Conservation (phyloP, 2,113 vertebrate species). For the Ia io region DNA sequence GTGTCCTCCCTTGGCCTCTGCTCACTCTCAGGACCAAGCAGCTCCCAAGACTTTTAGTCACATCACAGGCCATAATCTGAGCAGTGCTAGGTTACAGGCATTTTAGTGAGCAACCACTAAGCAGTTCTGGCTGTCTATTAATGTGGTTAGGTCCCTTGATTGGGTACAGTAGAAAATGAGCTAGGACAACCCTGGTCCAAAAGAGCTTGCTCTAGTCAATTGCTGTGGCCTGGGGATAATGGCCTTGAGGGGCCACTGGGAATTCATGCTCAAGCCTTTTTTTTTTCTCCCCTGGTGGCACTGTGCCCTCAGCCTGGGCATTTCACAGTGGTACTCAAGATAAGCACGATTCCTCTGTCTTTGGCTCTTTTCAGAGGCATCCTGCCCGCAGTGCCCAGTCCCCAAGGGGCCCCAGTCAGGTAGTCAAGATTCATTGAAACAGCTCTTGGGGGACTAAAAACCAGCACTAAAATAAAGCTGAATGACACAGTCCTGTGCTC, state of each 20-base stretch:
- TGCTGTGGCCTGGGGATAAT: not conserved
- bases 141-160: not conserved
- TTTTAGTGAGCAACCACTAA: not conserved
- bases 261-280: not conserved
- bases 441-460: constrained; percentile 54
- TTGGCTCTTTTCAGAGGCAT: not conserved
- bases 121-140: not conserved
- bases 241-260: not conserved
- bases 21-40: not conserved
- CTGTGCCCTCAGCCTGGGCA: not conserved
- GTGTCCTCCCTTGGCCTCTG: not conserved
- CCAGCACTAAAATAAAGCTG: constrained; percentile 82
- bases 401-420: not conserved
- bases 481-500: constrained; percentile 47
- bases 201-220: not conserved
- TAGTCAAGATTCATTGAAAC: constrained; percentile 54
- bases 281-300: not conserved
- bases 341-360: not conserved
- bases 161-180: not conserved
- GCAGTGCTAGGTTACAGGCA: not conserved
- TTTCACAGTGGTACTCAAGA: not conserved
- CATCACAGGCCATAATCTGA: not conserved
- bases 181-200: not conserved
- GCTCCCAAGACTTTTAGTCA: no score
- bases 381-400: not conserved